phyloP scores from a whole-genome alignment of 2,113 vertebrate genomes.

The Notothenia rossii region DNA sequence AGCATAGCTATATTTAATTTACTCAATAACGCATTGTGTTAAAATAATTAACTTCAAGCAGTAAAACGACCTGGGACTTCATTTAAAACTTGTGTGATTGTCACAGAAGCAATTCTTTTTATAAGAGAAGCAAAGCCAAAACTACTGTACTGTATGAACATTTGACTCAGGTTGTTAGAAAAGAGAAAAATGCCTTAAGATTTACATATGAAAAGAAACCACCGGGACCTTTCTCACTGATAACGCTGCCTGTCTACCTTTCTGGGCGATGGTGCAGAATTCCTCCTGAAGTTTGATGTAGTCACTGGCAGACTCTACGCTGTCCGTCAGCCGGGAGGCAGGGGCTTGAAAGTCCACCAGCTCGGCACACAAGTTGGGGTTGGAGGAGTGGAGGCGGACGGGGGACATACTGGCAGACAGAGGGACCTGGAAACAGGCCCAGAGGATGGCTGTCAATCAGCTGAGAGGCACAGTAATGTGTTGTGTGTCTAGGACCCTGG shows the following conservation, averaged over 20 bases:
- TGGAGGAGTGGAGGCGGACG: slow-evolving; percentile 95
- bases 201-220: background rate
- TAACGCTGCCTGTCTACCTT: slow-evolving; percentile 86
- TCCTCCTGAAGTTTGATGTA: slow-evolving; percentile 98
- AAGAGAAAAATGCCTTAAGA: background rate
- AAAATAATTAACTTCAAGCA: too few relatives aligned
- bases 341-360: slow-evolving; percentile 92
- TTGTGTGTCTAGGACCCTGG: background rate
- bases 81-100: background rate
- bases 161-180: background rate
- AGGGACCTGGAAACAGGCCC: slow-evolving; percentile 87
- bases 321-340: slow-evolving; percentile 88
- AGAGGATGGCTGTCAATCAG: slow-evolving; percentile 33
- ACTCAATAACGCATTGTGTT: background rate
- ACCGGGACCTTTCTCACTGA: background rate
- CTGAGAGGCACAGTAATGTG: background rate
- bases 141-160: background rate
- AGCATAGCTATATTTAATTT: background rate
- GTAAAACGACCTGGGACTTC: background rate
- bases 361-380: slow-evolving; percentile 97
- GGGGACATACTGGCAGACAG: slow-evolving; percentile 94
- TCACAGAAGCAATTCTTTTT: too few relatives aligned
- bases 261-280: slow-evolving; percentile 96
- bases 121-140: background rate
- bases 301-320: slow-evolving; percentile 90